Base-by-base conservation (phyloP, 2,113 vertebrate genomes). In the Dasyurus viverrinus region DNA sequence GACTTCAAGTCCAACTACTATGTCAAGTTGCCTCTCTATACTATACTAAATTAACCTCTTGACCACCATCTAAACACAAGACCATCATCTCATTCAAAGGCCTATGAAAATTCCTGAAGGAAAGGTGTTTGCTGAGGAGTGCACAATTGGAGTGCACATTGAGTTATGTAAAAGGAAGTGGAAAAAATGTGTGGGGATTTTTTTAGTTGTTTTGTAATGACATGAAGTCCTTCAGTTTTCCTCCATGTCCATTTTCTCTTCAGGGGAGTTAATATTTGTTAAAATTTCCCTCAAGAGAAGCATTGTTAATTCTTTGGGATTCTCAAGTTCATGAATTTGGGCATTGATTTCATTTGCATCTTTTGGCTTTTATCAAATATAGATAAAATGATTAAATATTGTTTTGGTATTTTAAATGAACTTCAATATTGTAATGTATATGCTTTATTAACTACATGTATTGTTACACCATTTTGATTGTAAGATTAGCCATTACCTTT, bases 281-380 rank as follows among this genome's bases (percentile, higher is more conserved):
- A 52, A 96, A 3, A n/a, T 95, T 90, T 90, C 90, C 8, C 46
- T 68, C 11, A 48, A 57, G 89, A 93, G 68, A 8, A 89, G 7
- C 55, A 92, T 94, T 94, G 60, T 50, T 91, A n/a, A 27, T 91
- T 94, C 92, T 57, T 46, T 92, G 54, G 22, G 42, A 53, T 6
- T 36, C 16, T 90, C 42, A 89, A 84, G 89, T 7, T 52, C 89
- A 2, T 46, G 53, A 2, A 54, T 47, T 94, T 90, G 27, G 27
- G 2, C 11, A 92, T 54, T 92, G 53, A 16, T 92, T 96, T 95
- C 11, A 91, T 76, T 27, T 76, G 92, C 47, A 53, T 24, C 50
- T 94, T 91, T 22, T 90, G 93, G 50, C 19, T 94, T 97, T 94
- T 42, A 76, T n/a, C 53, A 92, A 89, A 12, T 90, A 57, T 19